Conservation (phyloP, 2,113 vertebrate genomes). For the Scytalopus superciliaris region DNA sequence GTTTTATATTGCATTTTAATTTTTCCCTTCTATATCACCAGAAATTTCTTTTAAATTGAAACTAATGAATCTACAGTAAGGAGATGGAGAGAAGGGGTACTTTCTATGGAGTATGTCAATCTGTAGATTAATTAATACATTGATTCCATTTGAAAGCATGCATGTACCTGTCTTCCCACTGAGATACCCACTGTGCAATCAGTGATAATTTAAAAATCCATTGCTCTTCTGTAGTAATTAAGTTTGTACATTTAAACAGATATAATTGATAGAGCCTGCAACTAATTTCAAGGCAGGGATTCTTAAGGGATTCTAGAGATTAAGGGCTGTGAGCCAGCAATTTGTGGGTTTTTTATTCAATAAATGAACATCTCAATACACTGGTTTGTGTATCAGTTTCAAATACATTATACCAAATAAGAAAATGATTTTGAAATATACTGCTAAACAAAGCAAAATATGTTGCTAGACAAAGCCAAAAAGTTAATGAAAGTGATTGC, state of each 20-base stretch:
- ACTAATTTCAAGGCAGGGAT: conserved; percentile 72
- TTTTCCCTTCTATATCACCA: background rate
- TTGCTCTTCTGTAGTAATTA: conserved; percentile 77
- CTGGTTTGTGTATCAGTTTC: background rate
- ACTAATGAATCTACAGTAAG: conserved; percentile 1
- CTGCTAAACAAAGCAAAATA: conserved; percentile 20
- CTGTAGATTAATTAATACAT: conserved; percentile 74
- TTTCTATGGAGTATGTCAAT: conserved; percentile 46
- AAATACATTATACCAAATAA: background rate
- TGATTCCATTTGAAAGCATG: conserved; percentile 71
- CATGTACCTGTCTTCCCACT: conserved; percentile 70
- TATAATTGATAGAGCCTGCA: conserved; percentile 76
- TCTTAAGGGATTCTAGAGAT: conserved; percentile 68
- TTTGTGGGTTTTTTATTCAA: conserved; percentile 32
- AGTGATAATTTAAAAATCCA: conserved; percentile 81
- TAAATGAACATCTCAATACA: conserved; percentile 14
- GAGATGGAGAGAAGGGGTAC: background rate
- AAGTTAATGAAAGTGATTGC: background rate
- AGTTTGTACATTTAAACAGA: conserved; percentile 76
- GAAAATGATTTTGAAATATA: conserved; percentile 48
- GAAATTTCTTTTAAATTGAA: conserved; percentile 9
- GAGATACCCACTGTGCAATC: conserved; percentile 72
- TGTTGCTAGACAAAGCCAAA: background rate
- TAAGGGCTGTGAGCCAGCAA: conserved; percentile 56
- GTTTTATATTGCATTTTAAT: background rate